Evolutionary conservation across 2,113 vertebrate species (phyloP).

Genomic region (Neopipo cinnamomea): DNA sequence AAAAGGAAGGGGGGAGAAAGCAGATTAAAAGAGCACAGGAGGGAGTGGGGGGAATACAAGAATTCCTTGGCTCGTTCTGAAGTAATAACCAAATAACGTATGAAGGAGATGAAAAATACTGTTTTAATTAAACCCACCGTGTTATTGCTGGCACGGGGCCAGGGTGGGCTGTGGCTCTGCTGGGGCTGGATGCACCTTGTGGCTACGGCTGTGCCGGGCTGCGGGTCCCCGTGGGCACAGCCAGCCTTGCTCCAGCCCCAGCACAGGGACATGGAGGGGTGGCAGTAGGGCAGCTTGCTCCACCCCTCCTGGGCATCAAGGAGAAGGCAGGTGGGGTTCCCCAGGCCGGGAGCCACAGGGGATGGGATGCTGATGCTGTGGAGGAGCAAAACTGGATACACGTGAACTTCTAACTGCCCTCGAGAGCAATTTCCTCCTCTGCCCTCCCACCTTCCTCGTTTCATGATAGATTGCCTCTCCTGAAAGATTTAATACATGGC

Average conservation of each 20-base stretch:
- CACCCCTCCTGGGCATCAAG: rapidly evolving
- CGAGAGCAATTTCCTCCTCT: not conserved
- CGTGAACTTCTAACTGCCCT: not conserved
- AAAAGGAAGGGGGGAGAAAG: not conserved
- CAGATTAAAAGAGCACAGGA: not conserved
- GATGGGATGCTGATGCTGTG: not conserved
- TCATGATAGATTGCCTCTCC: not conserved
- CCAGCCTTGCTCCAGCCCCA: not conserved
- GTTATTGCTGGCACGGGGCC: not conserved
- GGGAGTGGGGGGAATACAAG: not conserved
- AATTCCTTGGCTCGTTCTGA: slow-evolving; percentile 16
- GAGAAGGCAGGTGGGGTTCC: not conserved
- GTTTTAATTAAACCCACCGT: slow-evolving; percentile 43
- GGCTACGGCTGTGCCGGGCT: rapidly evolving
- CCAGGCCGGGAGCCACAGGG: rapidly evolving
- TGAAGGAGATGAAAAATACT: slow-evolving; percentile 7
- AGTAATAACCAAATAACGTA: slow-evolving; percentile 13
- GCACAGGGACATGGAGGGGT: not conserved
- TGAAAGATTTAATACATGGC: not conserved
- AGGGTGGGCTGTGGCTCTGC: not conserved
- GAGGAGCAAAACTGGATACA: not conserved
- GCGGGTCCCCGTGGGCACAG: not conserved
- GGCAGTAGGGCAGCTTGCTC: not conserved
- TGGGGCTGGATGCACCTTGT: not conserved
- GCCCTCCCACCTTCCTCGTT: not conserved